phyloP scores from a whole-genome alignment of 1,140 invertebrate species.

The Cotesia chilonis region DNA sequence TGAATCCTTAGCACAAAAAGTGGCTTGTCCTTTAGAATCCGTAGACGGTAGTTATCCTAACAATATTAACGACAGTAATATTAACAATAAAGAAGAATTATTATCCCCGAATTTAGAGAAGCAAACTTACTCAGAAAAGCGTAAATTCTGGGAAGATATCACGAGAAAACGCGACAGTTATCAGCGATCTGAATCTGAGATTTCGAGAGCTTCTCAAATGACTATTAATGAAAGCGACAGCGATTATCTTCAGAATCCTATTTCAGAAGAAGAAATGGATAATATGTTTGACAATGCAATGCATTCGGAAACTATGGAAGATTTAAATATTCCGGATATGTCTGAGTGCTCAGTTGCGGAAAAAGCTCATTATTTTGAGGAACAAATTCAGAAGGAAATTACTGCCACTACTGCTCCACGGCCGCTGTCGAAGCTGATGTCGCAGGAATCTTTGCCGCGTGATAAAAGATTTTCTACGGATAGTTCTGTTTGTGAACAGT shows the following conservation, averaged over 20 bases:
- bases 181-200: conserved; percentile 62
- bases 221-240: conserved; percentile 62
- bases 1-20: conserved; percentile 62
- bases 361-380: conserved; percentile 64
- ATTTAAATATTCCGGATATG: conserved; percentile 58
- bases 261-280: conserved; percentile 51
- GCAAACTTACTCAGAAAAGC: conserved; percentile 63
- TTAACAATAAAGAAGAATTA: conserved; percentile 48
- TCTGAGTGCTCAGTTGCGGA: conserved; percentile 64
- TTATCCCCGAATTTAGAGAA: conserved; percentile 55
- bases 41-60: conserved; percentile 59
- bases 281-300: conserved; percentile 39
- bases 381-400: conserved; percentile 62
- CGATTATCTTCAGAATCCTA: conserved; percentile 54
- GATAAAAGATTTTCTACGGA: conserved; percentile 26
- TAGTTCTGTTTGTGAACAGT: conserved; percentile 6
- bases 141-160: conserved; percentile 64
- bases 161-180: conserved; percentile 59
- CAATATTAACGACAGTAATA: conserved; percentile 54
- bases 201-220: conserved; percentile 58
- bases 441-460: conserved; percentile 28
- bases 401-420: conserved; percentile 35
- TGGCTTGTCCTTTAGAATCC: conserved; percentile 61
- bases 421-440: conserved; percentile 28
- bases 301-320: conserved; percentile 55